A percentile compares a stretch with the other conserved stretches of the same genome.
phyloP scores from a whole-genome alignment of 2,888 invertebrate genomes.

The Germaria angustata region DNA sequence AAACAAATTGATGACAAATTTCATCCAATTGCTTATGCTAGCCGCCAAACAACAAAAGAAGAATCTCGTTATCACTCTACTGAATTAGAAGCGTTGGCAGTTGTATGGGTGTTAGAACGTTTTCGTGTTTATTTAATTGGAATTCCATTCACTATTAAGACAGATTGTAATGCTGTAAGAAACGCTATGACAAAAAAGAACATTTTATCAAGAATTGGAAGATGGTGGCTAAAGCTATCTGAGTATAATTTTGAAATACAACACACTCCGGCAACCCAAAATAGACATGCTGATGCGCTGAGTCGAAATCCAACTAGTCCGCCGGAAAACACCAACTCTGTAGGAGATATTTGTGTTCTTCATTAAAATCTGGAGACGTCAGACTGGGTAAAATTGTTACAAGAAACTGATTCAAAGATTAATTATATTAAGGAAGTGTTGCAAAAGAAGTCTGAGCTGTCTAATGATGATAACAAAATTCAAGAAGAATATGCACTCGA shows the following conservation, averaged over 20 bases:
- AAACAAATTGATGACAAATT: conserved; percentile 41
- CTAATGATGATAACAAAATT: no score
- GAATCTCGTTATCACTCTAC: conserved; percentile 44
- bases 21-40: conserved; percentile 33
- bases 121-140: conserved; percentile 45
- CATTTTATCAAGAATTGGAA: background rate
- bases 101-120: conserved; percentile 41
- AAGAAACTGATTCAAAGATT: no score
- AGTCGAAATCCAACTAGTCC: no score
- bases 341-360: no score
- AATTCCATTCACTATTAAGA: conserved; percentile 28
- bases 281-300: no score
- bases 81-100: conserved; percentile 45
- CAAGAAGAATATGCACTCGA: no score
- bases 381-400: no score
- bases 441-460: no score
- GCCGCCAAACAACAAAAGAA: conserved; percentile 45
- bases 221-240: background rate
- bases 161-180: conserved; percentile 43
- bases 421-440: no score
- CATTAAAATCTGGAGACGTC: no score
- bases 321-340: no score
- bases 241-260: background rate
- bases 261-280: background rate
- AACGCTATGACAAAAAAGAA: background rate